A percentile compares a stretch with the other conserved stretches of the same genome.
Conservation (phyloP, 1,140 invertebrate genomes). For the Eupeodes corollae region DNA sequence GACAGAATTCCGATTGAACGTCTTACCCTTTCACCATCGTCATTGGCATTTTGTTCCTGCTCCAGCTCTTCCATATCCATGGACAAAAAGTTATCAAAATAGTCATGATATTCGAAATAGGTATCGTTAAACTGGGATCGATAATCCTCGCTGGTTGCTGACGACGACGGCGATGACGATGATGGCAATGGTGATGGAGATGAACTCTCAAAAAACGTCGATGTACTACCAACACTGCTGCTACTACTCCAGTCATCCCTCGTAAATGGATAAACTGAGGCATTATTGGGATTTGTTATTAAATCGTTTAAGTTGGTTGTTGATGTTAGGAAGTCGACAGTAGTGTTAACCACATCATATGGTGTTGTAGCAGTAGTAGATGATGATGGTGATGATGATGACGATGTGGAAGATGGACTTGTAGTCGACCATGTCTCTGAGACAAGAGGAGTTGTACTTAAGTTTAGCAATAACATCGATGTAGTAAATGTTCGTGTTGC, state of each 20-base stretch:
- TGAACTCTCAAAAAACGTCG: too few relatives aligned
- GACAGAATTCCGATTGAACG: too few relatives aligned
- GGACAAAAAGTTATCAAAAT: not conserved
- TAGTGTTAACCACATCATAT: not conserved
- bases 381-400: slow-evolving; percentile 6
- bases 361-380: slow-evolving; percentile 6
- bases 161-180: too few relatives aligned
- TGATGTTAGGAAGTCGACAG: slow-evolving; percentile 3
- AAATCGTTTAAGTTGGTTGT: slow-evolving; percentile 4
- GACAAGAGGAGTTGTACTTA: slow-evolving; percentile 22
- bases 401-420: slow-evolving; percentile 2
- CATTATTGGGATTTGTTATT: too few relatives aligned
- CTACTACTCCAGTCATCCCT: too few relatives aligned
- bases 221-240: too few relatives aligned
- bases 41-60: not conserved
- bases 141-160: too few relatives aligned
- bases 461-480: slow-evolving; percentile 13
- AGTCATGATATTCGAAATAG: not conserved
- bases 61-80: not conserved
- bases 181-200: too few relatives aligned
- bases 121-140: not conserved
- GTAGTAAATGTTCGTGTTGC: not conserved
- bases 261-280: too few relatives aligned
- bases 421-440: slow-evolving; percentile 9
- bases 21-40: too few relatives aligned